Base-by-base conservation (phyloP, 2,797 vertebrate genomes). In the Dallia pectoralis region DNA sequence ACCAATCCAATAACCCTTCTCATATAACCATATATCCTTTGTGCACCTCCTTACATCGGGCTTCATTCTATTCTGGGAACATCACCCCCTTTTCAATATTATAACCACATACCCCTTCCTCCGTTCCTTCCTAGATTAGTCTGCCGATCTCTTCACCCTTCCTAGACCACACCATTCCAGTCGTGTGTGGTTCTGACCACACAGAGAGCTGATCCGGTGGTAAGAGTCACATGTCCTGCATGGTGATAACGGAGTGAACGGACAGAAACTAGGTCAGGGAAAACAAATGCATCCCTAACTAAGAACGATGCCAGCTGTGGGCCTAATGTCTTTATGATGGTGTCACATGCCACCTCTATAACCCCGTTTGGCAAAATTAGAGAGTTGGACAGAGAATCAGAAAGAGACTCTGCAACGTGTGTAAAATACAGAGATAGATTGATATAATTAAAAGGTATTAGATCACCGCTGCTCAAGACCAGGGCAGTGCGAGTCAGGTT, bases 401-500 rank as follows among this genome's bases (percentile, higher is more conserved):
- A 67, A 1, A 15, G 4, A 22, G 36, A 44, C 5, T 4, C 36
- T 27, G 66, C 15, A 4, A 48, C 1, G 48, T 18, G 22, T n/a
- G 27, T 44, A 8, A 47, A 25, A 25, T 63, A 25, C 18, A 32
- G 18, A 27, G 27, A 49, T 19, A 33, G 36, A 53, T 8, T 27
- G 22, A 59, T 27, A 56, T 18, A 11, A 62, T 22, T 25, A 15
- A 27, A 22, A 61, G 4, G 53, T 61, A 56, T 62, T 5, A 44
- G 3, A 51, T 49, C 27, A 15, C 15, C 0, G 18, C 48, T 22
- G 47, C 84, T 75, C 75, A 70, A 81, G 71, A 76, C 48, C 36
- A 0, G 65, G 79, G 78, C 70, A 74, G 48, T 27, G 84, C 88
- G 86, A 90, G 78, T 89, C 87, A 87, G 67, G 40, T 61, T 76